These are phyloP conservation scores for Epizoanthus illoricatus DNA, from an alignment of 92 coral and sea anemone species.

Conservation along the genomic window DNA sequence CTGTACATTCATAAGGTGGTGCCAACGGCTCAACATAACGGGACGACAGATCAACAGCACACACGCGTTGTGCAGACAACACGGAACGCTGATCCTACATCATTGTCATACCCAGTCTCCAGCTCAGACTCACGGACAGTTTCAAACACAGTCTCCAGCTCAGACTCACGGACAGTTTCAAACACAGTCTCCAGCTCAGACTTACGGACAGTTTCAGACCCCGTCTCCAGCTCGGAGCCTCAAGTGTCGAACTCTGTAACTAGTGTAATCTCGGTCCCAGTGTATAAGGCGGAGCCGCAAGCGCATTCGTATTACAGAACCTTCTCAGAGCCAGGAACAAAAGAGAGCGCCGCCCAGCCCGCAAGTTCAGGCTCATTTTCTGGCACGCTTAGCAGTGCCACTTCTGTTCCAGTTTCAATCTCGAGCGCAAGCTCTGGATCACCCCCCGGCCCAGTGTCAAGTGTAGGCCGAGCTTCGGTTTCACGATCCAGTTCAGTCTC, in stretches of 20 bases:
- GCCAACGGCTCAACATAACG: background rate
- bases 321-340: slow-evolving; percentile 29
- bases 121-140: background rate
- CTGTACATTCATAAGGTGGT: slow-evolving; percentile 7
- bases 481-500: slow-evolving; percentile 37
- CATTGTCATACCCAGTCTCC: background rate
- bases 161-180: background rate
- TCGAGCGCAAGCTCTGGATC: slow-evolving; percentile 1
- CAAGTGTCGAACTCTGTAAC: slow-evolving; percentile 8
- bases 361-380: slow-evolving; percentile 33
- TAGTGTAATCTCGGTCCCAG: slow-evolving; percentile 30
- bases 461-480: background rate
- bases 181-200: background rate
- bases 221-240: background rate
- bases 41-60: background rate
- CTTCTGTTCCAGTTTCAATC: slow-evolving; percentile 24
- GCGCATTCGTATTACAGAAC: slow-evolving; percentile 34
- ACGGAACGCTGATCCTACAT: background rate
- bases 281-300: slow-evolving; percentile 5
- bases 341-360: background rate
- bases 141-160: no score
- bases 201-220: slow-evolving; percentile 9
- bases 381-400: slow-evolving; percentile 24
- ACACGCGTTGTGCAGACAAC: background rate
- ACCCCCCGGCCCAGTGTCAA: background rate